Conservation (phyloP, 2,888 invertebrate species). For the Idaea straminata region DNA sequence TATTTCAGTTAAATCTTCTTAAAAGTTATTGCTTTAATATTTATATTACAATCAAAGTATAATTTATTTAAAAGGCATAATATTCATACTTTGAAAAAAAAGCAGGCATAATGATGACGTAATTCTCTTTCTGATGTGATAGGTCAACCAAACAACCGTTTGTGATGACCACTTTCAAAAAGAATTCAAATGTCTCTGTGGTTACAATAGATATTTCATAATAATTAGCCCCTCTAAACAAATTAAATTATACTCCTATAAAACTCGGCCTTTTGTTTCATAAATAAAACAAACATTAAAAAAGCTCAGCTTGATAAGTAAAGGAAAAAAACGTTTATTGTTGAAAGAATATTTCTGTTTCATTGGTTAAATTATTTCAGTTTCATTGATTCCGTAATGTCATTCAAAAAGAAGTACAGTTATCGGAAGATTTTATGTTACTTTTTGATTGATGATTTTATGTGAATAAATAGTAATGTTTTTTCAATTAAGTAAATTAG, state of each 20-base stretch:
- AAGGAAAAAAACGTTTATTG: neutral
- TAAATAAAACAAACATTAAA: neutral
- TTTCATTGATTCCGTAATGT: too few species aligned
- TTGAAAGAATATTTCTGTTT: too few species aligned
- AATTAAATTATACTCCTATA: neutral
- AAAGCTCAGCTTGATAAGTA: neutral
- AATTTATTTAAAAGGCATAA: neutral
- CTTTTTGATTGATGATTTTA: too few species aligned
- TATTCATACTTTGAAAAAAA: neutral
- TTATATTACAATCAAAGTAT: neutral
- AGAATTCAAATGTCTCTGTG: neutral
- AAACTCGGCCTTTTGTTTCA: too few species aligned
- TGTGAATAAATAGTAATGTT: too few species aligned
- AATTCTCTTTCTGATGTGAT: neutral
- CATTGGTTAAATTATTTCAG: too few species aligned
- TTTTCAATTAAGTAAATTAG: too few species aligned
- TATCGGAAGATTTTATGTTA: too few species aligned
- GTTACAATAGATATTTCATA: too few species aligned
- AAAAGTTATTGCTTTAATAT: neutral
- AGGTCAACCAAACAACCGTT: neutral
- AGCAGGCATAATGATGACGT: neutral
- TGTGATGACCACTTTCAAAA: neutral
- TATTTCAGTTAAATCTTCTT: conserved; percentile 1
- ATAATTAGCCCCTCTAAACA: neutral
- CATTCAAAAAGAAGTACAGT: too few species aligned